Conservation (phyloP, 1,140 invertebrate genomes). For the Eubasilissa regina region DNA sequence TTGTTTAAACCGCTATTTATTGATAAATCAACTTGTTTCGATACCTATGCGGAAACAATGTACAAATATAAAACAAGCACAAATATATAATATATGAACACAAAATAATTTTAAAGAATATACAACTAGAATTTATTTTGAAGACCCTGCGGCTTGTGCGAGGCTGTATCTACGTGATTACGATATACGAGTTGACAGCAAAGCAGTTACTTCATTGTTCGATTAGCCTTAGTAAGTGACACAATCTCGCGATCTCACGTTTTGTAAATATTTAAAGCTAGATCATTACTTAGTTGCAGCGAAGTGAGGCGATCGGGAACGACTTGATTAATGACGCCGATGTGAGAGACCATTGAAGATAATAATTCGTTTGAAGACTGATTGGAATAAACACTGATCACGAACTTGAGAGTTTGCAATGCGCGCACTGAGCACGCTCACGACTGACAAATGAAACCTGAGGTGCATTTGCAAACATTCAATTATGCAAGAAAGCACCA, state of each 20-base stretch:
- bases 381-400: slow-evolving; percentile 9
- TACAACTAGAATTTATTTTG: too few species aligned
- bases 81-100: too few species aligned
- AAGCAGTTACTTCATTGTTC: slow-evolving; percentile 17
- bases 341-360: not conserved
- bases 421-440: not conserved
- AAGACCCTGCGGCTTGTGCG: too few species aligned
- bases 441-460: not conserved
- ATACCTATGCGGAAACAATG: too few species aligned
- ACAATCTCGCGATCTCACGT: slow-evolving; percentile 20
- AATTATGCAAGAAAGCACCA: too few species aligned
- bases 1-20: too few species aligned
- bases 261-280: not conserved
- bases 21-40: too few species aligned
- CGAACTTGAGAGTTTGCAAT: not conserved
- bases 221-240: not conserved
- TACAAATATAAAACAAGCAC: too few species aligned
- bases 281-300: slow-evolving; percentile 16
- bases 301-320: slow-evolving; percentile 6
- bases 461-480: not conserved
- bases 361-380: slow-evolving; percentile 1
- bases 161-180: not conserved
- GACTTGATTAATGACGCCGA: slow-evolving; percentile 6
- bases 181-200: not conserved
- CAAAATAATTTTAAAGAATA: too few species aligned